Conservation (phyloP, 2,113 vertebrate genomes). For the Nothoprocta perdicaria region DNA sequence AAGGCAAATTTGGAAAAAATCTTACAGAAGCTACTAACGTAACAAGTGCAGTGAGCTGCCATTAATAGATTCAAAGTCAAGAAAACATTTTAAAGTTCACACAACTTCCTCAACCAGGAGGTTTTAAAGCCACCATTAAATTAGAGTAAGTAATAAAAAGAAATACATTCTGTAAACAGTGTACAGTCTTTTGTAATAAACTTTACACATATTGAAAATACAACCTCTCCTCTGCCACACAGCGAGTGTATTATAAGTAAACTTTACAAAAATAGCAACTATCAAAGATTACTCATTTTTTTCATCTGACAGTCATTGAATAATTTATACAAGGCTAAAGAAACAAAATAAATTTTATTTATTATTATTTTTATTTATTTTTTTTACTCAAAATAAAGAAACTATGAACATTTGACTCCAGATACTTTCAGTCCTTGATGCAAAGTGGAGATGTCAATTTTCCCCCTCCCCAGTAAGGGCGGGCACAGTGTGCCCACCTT, state of each 20-base stretch:
- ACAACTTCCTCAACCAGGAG: slow-evolving; percentile 75
- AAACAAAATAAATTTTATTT: slow-evolving; percentile 83
- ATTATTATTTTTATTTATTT: slow-evolving; percentile 83
- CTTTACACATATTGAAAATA: slow-evolving; percentile 78
- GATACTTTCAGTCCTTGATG: slow-evolving; percentile 73
- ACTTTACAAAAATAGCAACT: slow-evolving; percentile 89
- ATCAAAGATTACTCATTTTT: slow-evolving; percentile 75
- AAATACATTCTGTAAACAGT: slow-evolving; percentile 84
- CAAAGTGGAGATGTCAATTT: slow-evolving; percentile 71
- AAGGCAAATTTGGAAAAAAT: slow-evolving; percentile 71
- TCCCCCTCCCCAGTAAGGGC: slow-evolving; percentile 25
- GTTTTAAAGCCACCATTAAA: slow-evolving; percentile 76
- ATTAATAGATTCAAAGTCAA: slow-evolving; percentile 71
- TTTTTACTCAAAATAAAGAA: slow-evolving; percentile 87
- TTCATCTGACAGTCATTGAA: slow-evolving; percentile 76
- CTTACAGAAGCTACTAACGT: slow-evolving; percentile 70
- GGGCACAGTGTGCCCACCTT: slow-evolving; percentile 50
- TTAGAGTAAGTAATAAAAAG: slow-evolving; percentile 85
- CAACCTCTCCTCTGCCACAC: slow-evolving; percentile 76
- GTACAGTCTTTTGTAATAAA: slow-evolving; percentile 79
- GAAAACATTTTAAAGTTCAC: slow-evolving; percentile 64
- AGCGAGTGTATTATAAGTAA: slow-evolving; percentile 66
- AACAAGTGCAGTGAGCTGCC: slow-evolving; percentile 77
- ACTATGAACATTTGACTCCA: slow-evolving; percentile 79
- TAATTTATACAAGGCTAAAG: slow-evolving; percentile 84